Conservation (phyloP, 2,113 vertebrate genomes). For the Ctenomys sociabilis region DNA sequence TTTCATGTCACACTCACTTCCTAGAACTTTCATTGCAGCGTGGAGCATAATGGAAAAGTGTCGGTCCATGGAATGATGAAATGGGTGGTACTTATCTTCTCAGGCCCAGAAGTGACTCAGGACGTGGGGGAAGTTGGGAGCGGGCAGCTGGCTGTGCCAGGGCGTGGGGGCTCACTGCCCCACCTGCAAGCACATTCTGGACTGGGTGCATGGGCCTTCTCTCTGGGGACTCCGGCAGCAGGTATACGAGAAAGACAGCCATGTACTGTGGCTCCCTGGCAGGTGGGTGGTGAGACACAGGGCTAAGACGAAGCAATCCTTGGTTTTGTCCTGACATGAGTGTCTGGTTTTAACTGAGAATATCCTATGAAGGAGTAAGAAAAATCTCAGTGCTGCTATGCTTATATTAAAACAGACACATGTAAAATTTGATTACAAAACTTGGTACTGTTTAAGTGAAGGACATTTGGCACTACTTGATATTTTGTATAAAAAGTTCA, state of each 20-base stretch:
- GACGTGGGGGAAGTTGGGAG: neutral
- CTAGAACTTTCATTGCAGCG: constrained; percentile 80
- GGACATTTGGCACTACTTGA: neutral
- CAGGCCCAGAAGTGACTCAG: constrained; percentile 43
- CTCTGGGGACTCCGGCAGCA: constrained; percentile 26
- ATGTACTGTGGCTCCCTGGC: neutral
- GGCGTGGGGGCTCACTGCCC: neutral
- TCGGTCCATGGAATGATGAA: constrained; percentile 73
- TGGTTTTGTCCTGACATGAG: neutral
- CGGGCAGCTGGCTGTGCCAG: neutral
- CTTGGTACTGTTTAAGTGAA: constrained; percentile 11
- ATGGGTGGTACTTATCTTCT: constrained; percentile 60
- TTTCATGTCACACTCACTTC: constrained; percentile 87
- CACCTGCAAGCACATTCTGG: constrained; percentile 59
- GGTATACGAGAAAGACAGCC: neutral
- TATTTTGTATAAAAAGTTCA: constrained; percentile 6
- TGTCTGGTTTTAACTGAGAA: constrained; percentile 39
- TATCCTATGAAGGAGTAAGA: neutral
- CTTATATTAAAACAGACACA: neutral
- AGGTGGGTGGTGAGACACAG: neutral
- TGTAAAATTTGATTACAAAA: constrained; percentile 16
- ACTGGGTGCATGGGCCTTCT: constrained; percentile 58
- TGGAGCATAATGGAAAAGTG: constrained; percentile 76
- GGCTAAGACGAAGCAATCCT: neutral
- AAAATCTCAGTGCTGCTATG: neutral